phyloP scores from a whole-genome alignment of 1,140 invertebrate genomes.

The Pantala flavescens region DNA sequence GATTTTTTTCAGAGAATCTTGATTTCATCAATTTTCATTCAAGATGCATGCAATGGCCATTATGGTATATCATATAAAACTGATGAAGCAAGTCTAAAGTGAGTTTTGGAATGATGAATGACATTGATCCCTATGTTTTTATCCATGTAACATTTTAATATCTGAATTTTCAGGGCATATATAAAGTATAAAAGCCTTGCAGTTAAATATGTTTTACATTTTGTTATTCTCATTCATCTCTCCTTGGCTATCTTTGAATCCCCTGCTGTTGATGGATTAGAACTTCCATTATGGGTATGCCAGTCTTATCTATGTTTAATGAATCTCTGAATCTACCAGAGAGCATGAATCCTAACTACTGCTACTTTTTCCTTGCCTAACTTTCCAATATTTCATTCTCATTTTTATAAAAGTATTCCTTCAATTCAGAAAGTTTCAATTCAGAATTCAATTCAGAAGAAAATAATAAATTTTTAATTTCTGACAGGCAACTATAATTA shows the following conservation, averaged over 20 bases:
- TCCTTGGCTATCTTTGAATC: slow-evolving; percentile 38
- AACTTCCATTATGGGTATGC: slow-evolving; percentile 31
- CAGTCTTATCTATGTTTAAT: no score
- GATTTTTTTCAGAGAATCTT: not conserved
- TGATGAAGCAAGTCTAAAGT: not conserved
- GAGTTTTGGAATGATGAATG: not conserved
- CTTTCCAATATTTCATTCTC: no score
- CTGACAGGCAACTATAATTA: not conserved
- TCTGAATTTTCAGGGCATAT: slow-evolving; percentile 24
- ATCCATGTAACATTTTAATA: no score
- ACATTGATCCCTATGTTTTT: no score
- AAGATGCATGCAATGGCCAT: not conserved
- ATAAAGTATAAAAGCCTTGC: slow-evolving; percentile 26
- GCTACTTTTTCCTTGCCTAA: no score
- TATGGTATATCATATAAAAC: not conserved
- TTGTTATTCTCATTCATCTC: slow-evolving; percentile 34
- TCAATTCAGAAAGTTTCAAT: no score
- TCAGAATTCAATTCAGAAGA: no score
- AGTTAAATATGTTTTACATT: slow-evolving; percentile 31
- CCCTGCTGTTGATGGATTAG: slow-evolving; percentile 31
- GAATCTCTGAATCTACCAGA: no score
- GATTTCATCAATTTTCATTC: not conserved
- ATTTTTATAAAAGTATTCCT: no score
- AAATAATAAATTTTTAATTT: no score
- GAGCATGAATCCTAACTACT: no score